phyloP scores from a whole-genome alignment of 2,888 invertebrate species.

The Bursaphelenchus okinawaensis region DNA sequence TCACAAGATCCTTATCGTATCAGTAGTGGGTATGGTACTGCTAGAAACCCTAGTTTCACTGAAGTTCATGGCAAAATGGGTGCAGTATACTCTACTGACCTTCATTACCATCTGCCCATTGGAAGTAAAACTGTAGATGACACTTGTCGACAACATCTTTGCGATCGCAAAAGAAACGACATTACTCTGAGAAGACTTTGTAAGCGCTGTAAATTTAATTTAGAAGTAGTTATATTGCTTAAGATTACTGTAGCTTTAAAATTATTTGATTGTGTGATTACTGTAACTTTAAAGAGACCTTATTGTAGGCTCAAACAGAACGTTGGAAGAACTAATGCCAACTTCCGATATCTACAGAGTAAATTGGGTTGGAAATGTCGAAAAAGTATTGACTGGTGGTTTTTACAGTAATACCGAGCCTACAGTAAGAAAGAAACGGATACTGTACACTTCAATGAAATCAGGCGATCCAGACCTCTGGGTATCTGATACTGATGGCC shows the following conservation, averaged over 20 bases:
- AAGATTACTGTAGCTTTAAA: too few relatives aligned
- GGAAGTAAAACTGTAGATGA: neutral
- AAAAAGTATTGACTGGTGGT: conserved; percentile 14
- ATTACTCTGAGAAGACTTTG: neutral
- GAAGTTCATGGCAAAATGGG: too few relatives aligned
- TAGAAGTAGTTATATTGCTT: conserved; percentile 24
- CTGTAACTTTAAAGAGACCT: too few relatives aligned
- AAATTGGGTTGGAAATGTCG: conserved; percentile 19
- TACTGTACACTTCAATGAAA: conserved; percentile 22
- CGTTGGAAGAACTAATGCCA: conserved; percentile 21
- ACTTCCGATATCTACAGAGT: conserved; percentile 19
- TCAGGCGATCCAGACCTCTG: conserved; percentile 25
- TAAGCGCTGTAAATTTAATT: conserved; percentile 19
- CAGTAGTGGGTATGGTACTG: conserved; percentile 5
- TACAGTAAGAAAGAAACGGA: conserved; percentile 19
- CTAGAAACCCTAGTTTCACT: neutral
- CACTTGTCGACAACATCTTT: conserved; percentile 1
- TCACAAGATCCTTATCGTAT: neutral
- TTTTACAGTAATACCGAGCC: conserved; percentile 17
- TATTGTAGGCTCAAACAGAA: conserved; percentile 16
- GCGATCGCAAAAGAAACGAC: neutral
- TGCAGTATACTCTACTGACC: neutral
- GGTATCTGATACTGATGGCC: conserved; percentile 21
- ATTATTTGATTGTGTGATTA: too few relatives aligned
- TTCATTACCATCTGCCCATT: conserved; percentile 1